phyloP scores from a whole-genome alignment of 2,888 invertebrate genomes.

The Barypeithes pellucidus region DNA sequence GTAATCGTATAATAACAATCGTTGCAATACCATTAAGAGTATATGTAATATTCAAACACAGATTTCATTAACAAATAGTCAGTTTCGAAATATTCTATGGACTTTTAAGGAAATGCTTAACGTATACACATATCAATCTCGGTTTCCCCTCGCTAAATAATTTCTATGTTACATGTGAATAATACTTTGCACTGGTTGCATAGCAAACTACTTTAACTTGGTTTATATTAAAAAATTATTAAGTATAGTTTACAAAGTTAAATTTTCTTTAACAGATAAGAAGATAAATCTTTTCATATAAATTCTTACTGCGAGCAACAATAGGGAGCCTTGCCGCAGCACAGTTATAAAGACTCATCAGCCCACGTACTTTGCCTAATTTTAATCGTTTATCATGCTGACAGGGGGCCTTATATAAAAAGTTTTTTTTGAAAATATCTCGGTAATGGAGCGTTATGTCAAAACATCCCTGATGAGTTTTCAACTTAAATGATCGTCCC shows the following conservation, averaged over 20 bases:
- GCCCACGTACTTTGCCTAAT: constrained; percentile 20
- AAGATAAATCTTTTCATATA: not conserved
- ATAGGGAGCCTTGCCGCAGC: not conserved
- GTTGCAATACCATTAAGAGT: too few species aligned
- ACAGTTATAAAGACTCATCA: constrained; percentile 14
- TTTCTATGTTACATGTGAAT: too few species aligned
- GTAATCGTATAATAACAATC: too few species aligned
- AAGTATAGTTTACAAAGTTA: not conserved
- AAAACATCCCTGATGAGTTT: constrained; percentile 16
- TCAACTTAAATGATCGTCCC: not conserved
- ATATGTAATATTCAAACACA: too few species aligned
- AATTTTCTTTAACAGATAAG: not conserved
- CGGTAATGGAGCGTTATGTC: constrained; percentile 18
- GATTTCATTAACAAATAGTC: too few species aligned
- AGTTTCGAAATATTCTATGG: too few species aligned
- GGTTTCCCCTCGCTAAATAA: too few species aligned
- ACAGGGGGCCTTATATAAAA: constrained; percentile 12
- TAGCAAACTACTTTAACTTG: too few species aligned
- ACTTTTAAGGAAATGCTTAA: too few species aligned
- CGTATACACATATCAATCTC: too few species aligned
- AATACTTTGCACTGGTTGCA: too few species aligned
- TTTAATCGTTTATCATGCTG: constrained; percentile 22
- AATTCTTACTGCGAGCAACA: not conserved
- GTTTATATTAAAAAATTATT: too few species aligned
- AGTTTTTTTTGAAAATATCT: constrained; percentile 5